Percentiles rank a stretch among this genome's conserved stretches.
Evolutionary conservation across 2,113 vertebrate genomes (phyloP).

Genomic region (Entomyzon cyanotis): DNA sequence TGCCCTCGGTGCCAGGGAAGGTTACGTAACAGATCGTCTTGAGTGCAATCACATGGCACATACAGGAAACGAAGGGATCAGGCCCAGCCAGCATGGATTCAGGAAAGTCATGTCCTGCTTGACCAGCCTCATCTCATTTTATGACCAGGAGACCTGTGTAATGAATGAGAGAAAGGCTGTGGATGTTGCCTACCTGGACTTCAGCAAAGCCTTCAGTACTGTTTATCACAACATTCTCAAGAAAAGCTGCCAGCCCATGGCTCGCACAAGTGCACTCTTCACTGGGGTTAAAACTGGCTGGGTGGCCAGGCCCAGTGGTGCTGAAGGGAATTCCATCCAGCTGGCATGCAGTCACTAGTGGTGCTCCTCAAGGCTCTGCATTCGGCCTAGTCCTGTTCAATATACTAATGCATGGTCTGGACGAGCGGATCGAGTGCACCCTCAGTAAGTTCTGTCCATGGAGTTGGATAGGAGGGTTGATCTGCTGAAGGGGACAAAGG

Average conservation of each 20-base stretch:
- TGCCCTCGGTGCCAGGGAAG: background rate
- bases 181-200: background rate
- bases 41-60: background rate
- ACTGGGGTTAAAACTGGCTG: background rate
- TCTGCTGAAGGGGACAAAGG: background rate
- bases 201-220: background rate
- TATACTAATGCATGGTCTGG: background rate
- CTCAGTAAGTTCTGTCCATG: background rate
- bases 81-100: background rate
- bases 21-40: background rate
- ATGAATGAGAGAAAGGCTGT: background rate
- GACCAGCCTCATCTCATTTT: background rate
- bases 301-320: background rate
- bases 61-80: background rate
- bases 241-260: background rate
- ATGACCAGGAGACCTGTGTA: background rate
- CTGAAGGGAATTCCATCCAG: background rate
- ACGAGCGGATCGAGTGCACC: fast-evolving
- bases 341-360: too few relatives aligned
- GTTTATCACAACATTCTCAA: background rate
- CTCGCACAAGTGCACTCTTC: fast-evolving
- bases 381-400: background rate
- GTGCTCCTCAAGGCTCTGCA: background rate
- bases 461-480: background rate
- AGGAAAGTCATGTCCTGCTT: background rate